These are phyloP conservation scores for Cebus imitator DNA, from an alignment of 2,113 vertebrate species.

Conservation along the genomic window DNA sequence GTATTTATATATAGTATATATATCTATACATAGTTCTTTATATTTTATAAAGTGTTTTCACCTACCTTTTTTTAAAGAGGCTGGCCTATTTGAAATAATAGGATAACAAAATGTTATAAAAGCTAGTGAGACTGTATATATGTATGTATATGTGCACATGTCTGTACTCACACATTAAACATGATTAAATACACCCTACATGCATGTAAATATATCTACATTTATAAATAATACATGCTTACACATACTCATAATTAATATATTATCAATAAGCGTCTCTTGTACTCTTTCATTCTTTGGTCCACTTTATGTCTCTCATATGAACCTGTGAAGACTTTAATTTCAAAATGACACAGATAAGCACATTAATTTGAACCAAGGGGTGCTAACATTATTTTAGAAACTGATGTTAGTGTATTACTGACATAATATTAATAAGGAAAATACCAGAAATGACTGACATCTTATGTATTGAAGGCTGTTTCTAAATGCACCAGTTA, in stretches of 20 bases:
- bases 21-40: neutral
- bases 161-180: neutral
- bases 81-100: neutral
- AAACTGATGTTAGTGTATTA: neutral
- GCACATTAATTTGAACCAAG: neutral
- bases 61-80: neutral
- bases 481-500: neutral
- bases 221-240: neutral
- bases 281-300: neutral
- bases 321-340: neutral
- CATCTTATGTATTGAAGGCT: neutral
- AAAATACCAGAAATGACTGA: neutral
- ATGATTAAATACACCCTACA: neutral
- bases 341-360: neutral
- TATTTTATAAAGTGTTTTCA: neutral
- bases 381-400: neutral
- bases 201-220: neutral
- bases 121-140: neutral
- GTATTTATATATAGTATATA: too few species aligned
- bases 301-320: neutral
- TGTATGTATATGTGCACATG: neutral
- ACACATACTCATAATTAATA: neutral
- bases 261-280: neutral
- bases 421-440: neutral
- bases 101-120: neutral